Conservation (phyloP, 2,113 vertebrate species). For the Axis porcinus region DNA sequence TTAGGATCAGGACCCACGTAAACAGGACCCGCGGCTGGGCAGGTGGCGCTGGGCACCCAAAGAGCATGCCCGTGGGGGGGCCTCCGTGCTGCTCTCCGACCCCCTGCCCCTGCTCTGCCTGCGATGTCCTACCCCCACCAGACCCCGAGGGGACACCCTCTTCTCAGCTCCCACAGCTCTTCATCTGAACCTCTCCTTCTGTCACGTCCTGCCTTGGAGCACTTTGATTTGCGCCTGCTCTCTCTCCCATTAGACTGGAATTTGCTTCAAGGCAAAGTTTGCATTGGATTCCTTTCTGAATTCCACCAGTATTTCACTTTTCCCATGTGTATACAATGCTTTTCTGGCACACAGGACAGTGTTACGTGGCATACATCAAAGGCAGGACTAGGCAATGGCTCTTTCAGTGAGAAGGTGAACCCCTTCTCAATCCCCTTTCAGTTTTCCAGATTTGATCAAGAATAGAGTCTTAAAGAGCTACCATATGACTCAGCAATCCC, state of each 20-base stretch:
- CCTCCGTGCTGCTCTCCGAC: neutral
- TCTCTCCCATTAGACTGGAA: neutral
- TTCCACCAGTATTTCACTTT: neutral
- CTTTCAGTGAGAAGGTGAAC: neutral
- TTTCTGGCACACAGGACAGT: neutral
- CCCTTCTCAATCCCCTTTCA: neutral
- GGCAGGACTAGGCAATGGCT: neutral
- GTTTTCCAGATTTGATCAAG: neutral
- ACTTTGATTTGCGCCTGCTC: neutral
- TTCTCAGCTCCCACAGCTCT: neutral
- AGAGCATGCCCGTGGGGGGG: too few species aligned
- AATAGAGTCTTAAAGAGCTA: neutral
- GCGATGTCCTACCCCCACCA: neutral
- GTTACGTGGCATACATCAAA: neutral
- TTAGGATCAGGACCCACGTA: neutral
- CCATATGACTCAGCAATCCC: neutral
- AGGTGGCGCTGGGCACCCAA: neutral
- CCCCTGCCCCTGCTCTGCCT: neutral
- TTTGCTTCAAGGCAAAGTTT: neutral
- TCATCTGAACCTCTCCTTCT: neutral
- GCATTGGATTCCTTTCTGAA: neutral
- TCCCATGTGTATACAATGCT: accelerated
- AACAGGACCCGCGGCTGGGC: neutral
- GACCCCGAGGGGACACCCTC: too few species aligned
- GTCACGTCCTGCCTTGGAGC: neutral